phyloP scores from a whole-genome alignment of 2,113 vertebrate genomes.

The Parus major region DNA sequence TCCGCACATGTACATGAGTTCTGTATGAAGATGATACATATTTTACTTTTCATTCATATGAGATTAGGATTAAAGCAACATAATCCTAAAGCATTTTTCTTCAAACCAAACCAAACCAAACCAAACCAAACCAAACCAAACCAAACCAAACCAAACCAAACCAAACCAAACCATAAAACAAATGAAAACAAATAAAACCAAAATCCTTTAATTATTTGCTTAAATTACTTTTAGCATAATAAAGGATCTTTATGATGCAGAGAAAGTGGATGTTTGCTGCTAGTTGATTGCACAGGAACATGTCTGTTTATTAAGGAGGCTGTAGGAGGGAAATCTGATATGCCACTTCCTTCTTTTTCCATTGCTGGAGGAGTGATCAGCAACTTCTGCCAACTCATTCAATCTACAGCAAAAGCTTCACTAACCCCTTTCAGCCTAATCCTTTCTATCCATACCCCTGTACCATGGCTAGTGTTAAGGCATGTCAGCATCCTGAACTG shows the following conservation, averaged over 20 bases:
- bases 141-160: neutral
- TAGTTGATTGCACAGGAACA: neutral
- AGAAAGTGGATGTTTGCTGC: neutral
- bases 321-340: neutral
- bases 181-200: neutral
- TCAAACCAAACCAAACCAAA: neutral
- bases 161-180: neutral
- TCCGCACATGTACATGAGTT: neutral
- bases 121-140: neutral
- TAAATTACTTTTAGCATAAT: constrained; percentile 29
- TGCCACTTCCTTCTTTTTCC: neutral
- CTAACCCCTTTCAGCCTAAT: neutral
- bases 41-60: neutral
- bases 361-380: neutral
- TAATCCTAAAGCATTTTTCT: neutral
- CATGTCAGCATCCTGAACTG: rapidly evolving
- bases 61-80: neutral
- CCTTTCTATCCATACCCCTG: neutral
- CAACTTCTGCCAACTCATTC: neutral
- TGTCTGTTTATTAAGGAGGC: neutral
- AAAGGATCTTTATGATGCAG: neutral
- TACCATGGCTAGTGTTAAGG: neutral
- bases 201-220: neutral
- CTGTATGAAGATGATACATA: neutral
- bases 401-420: neutral